Conservation (phyloP, 2,888 invertebrate genomes). For the Lordiphosa fenestrarum region DNA sequence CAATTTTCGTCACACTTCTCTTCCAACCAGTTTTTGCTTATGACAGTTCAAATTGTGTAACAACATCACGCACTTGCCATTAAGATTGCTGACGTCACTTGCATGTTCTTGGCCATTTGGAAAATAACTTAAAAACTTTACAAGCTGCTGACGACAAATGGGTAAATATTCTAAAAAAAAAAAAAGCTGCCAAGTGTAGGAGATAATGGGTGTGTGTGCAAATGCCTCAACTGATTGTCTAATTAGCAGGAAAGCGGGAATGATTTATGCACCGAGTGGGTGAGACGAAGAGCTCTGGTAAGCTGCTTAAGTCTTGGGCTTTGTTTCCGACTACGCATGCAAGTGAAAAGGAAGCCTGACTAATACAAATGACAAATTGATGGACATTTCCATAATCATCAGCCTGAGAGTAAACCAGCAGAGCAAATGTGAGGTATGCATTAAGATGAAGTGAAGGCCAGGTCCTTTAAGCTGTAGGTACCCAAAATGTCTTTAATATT, state of each 20-base stretch:
- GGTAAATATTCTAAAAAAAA: too few species aligned
- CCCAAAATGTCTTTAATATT: too few species aligned
- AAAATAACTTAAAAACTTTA: too few species aligned
- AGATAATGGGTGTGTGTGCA: too few species aligned
- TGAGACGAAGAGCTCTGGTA: constrained; percentile 3
- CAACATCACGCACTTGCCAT: constrained; percentile 1
- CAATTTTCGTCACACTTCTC: neutral
- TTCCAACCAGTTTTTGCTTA: constrained; percentile 25
- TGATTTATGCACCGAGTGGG: too few species aligned
- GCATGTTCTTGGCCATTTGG: constrained; percentile 1
- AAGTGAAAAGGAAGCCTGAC: constrained; percentile 5
- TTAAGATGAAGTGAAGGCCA: too few species aligned
- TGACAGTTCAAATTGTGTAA: constrained; percentile 34
- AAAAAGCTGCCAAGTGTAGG: too few species aligned
- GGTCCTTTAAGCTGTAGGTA: too few species aligned
- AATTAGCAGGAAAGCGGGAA: constrained; percentile 13
- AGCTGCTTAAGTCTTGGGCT: constrained; percentile 25
- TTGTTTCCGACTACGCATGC: neutral
- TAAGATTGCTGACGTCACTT: neutral
- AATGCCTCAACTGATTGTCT: too few species aligned
- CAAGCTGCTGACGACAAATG: too few species aligned
- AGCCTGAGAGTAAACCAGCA: neutral
- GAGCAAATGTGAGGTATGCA: too few species aligned
- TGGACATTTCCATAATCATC: constrained; percentile 12
- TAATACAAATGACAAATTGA: constrained; percentile 24